Conservation (phyloP, 2,797 vertebrate species). For the Anabas testudineus region DNA sequence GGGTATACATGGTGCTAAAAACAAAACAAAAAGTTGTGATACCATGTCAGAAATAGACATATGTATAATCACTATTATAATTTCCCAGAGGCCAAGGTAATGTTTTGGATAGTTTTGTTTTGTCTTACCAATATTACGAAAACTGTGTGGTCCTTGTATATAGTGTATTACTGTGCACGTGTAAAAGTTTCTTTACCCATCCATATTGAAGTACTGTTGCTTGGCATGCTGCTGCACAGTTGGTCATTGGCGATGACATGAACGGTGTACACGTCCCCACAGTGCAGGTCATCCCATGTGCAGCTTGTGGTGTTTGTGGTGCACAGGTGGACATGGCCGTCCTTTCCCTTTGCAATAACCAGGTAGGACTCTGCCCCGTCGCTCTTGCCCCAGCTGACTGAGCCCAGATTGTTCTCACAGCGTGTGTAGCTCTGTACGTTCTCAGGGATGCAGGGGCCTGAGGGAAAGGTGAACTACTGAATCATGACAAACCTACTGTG, state of each 20-base stretch:
- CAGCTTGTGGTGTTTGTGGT: conserved; percentile 72
- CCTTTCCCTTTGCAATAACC: conserved; percentile 73
- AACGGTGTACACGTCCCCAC: conserved; percentile 80
- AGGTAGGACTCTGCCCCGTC: conserved; percentile 81
- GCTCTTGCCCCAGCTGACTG: conserved; percentile 77
- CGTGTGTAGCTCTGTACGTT: conserved; percentile 61
- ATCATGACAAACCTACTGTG: neutral
- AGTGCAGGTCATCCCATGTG: conserved; percentile 79
- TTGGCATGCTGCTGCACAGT: conserved; percentile 76
- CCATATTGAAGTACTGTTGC: conserved; percentile 75
- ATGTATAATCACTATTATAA: neutral
- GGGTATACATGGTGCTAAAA: conserved; percentile 82
- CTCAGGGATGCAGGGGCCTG: conserved; percentile 82
- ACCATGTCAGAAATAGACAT: neutral
- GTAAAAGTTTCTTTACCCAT: conserved; percentile 73
- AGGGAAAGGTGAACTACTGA: neutral
- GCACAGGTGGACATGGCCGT: conserved; percentile 69
- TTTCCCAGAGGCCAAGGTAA: neutral
- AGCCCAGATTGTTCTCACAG: conserved; percentile 78
- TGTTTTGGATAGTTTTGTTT: neutral
- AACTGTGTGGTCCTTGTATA: too few species aligned
- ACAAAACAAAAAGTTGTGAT: conserved; percentile 15
- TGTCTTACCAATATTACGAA: neutral
- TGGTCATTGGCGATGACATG: conserved; percentile 72
- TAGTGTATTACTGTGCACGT: neutral